Conservation (phyloP, 2,888 invertebrate species). For the Matsumyia berberina region DNA sequence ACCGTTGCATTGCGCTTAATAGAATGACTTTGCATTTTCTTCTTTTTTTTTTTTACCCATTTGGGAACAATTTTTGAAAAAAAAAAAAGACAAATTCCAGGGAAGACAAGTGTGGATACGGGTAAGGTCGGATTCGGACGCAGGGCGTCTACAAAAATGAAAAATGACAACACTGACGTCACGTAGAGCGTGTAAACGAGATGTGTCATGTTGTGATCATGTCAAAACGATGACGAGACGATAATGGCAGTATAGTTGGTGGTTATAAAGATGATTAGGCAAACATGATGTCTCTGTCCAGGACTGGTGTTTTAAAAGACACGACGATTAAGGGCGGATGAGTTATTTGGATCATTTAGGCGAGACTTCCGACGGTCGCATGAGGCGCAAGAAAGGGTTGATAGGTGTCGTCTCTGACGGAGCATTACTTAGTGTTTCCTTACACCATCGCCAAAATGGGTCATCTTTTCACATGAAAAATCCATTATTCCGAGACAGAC, state of each 20-base stretch:
- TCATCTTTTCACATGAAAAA: slow-evolving; percentile 45
- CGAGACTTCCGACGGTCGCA: neutral
- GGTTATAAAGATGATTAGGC: slow-evolving; percentile 48
- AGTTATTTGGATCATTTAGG: neutral
- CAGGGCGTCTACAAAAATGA: slow-evolving; percentile 58
- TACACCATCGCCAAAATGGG: neutral
- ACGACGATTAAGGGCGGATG: slow-evolving; percentile 12
- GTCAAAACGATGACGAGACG: slow-evolving; percentile 60
- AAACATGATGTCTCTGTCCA: slow-evolving; percentile 17
- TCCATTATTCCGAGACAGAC: slow-evolving; percentile 45
- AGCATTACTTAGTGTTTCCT: no score
- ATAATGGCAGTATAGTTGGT: slow-evolving; percentile 41
- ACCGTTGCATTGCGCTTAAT: slow-evolving; percentile 58
- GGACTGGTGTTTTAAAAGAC: neutral
- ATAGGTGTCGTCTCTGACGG: no score
- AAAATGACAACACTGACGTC: slow-evolving; percentile 70
- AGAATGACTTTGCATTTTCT: slow-evolving; percentile 63
- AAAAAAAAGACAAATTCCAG: slow-evolving; percentile 59
- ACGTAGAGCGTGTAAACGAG: slow-evolving; percentile 72
- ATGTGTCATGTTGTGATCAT: slow-evolving; percentile 74
- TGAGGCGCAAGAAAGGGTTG: neutral
- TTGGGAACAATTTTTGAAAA: slow-evolving; percentile 44
- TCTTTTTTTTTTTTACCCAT: slow-evolving; percentile 51
- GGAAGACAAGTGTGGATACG: slow-evolving; percentile 62
- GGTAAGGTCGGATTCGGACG: slow-evolving; percentile 34